Conservation (phyloP, 2,113 vertebrate species). For the Arvicanthis niloticus region DNA sequence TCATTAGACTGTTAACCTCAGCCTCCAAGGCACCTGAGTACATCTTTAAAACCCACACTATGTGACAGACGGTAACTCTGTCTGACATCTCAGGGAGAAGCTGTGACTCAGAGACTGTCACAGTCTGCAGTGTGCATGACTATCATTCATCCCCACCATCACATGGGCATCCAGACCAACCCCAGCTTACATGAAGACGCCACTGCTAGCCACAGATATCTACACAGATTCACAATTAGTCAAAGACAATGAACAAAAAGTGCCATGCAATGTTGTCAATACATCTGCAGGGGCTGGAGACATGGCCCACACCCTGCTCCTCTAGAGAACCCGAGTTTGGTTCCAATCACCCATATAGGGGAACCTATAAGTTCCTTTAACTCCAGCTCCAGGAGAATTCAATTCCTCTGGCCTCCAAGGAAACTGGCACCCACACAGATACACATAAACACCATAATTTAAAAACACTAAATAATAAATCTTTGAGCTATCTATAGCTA, state of each 20-base stretch:
- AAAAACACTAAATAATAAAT: neutral
- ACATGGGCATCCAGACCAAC: fast-evolving
- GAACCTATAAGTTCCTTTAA: too few relatives aligned
- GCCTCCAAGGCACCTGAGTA: too few relatives aligned
- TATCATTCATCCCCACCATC: too few relatives aligned
- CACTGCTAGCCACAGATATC: neutral
- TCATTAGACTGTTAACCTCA: too few relatives aligned
- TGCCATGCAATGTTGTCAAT: fast-evolving
- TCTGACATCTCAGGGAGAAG: too few relatives aligned
- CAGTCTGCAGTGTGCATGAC: fast-evolving
- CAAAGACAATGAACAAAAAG: neutral
- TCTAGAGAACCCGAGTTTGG: neutral
- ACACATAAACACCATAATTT: neutral
- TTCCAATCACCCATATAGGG: neutral
- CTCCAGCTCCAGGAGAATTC: neutral
- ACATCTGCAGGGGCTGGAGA: neutral
- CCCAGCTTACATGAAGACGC: too few relatives aligned
- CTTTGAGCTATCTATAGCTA: neutral
- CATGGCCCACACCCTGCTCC: too few relatives aligned
- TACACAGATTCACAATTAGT: neutral
- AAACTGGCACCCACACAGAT: neutral
- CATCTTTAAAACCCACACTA: too few relatives aligned
- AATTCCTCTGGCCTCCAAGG: too few relatives aligned
- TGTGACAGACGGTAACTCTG: too few relatives aligned
- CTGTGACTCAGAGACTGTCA: too few relatives aligned